Conservation (phyloP, 2,797 vertebrate species). For the Psittacula derbiana region DNA sequence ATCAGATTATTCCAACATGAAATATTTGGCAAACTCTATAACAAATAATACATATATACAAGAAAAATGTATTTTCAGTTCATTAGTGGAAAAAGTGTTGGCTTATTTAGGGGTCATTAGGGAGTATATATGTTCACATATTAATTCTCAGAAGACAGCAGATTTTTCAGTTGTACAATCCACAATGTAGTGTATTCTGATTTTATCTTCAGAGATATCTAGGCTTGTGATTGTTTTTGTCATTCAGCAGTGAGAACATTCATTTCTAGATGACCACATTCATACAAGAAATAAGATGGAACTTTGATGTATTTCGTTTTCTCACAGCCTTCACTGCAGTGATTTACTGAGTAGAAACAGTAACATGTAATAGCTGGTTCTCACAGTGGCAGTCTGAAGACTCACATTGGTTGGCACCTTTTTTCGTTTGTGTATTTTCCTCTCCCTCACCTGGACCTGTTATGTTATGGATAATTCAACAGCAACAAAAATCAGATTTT, state of each 20-base stretch:
- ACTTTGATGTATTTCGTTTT: conserved; percentile 9
- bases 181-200: background rate
- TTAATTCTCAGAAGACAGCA: background rate
- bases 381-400: background rate
- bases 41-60: background rate
- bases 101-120: background rate
- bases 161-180: background rate
- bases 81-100: background rate
- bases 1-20: background rate
- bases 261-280: background rate
- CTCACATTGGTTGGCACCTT: background rate
- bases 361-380: background rate
- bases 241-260: background rate
- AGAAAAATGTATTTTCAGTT: background rate
- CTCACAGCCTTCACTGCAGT: background rate
- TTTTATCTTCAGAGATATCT: background rate
- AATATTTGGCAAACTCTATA: background rate
- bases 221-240: conserved; percentile 5
- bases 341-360: background rate
- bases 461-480: background rate
- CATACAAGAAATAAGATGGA: background rate
- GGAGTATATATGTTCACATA: background rate
- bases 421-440: background rate
- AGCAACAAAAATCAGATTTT: background rate
- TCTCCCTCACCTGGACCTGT: background rate